A percentile compares a stretch with the other conserved stretches of the same genome.
Evolutionary conservation across 2,888 invertebrate species (phyloP).

Genomic region (Branchipolynoe longqiensis): DNA sequence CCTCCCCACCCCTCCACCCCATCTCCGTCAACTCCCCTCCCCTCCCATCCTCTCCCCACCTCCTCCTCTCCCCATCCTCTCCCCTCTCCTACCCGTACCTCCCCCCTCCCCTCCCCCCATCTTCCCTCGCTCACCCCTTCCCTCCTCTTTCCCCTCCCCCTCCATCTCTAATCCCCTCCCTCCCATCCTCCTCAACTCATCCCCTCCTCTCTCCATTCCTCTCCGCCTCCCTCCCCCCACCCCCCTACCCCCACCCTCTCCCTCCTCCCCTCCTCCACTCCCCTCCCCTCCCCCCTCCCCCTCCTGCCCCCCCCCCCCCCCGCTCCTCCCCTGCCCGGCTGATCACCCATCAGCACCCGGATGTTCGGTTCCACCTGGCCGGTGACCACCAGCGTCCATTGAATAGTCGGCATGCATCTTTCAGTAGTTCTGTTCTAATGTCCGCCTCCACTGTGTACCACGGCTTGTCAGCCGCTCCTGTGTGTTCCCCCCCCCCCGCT

Average conservation of each 20-base stretch:
- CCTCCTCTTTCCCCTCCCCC: background rate
- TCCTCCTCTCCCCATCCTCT: background rate
- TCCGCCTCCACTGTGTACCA: too few species aligned
- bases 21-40: background rate
- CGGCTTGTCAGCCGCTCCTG: too few species aligned
- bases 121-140: background rate
- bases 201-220: too few species aligned
- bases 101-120: background rate
- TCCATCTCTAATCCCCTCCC: background rate
- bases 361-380: too few species aligned
- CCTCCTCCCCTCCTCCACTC: background rate
- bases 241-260: background rate
- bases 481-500: too few species aligned
- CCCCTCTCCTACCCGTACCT: background rate
- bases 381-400: too few species aligned
- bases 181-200: too few species aligned
- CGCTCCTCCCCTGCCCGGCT: background rate
- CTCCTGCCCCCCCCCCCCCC: background rate
- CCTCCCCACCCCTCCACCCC: background rate
- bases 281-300: background rate
- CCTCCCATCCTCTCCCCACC: background rate
- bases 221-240: background rate
- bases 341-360: too few species aligned
- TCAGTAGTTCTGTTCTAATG: too few species aligned
- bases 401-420: too few species aligned